Percentiles rank a stretch among this genome's conserved stretches.
phyloP scores from a whole-genome alignment of 1,140 invertebrate genomes.

The Ceratina australensis region DNA sequence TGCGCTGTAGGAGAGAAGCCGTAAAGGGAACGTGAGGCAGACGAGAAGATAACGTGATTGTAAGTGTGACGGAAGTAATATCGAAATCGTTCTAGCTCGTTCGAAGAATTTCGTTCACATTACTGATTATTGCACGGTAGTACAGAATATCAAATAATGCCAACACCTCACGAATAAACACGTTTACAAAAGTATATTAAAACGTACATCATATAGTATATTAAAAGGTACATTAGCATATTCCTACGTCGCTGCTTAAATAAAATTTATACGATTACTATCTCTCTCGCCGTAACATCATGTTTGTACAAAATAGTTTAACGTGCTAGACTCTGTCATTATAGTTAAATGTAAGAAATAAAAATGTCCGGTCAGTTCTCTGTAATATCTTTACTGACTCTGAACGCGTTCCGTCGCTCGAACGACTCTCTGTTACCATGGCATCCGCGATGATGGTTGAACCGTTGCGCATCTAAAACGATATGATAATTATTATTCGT shows the following conservation, averaged over 20 bases:
- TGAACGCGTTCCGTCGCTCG: neutral
- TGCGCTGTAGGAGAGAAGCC: slow-evolving; percentile 57
- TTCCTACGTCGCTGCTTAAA: neutral
- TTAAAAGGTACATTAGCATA: slow-evolving; percentile 1
- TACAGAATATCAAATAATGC: slow-evolving; percentile 5
- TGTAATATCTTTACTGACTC: neutral
- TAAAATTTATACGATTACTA: neutral
- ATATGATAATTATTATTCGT: slow-evolving; percentile 4
- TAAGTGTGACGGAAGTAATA: no score
- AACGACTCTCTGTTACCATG: slow-evolving; percentile 51
- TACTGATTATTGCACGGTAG: neutral
- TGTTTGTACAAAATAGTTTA: slow-evolving; percentile 6
- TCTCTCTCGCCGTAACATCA: neutral
- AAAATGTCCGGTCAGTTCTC: neutral
- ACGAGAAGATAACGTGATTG: slow-evolving; percentile 4
- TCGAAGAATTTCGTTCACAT: neutral
- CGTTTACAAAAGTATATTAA: neutral
- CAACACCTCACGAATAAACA: neutral
- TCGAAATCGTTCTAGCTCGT: no score
- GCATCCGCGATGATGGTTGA: slow-evolving; percentile 58
- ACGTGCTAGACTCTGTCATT: neutral
- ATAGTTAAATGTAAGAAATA: slow-evolving; percentile 11
- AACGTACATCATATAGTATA: neutral
- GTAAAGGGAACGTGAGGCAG: slow-evolving; percentile 44
- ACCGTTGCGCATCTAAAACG: slow-evolving; percentile 50